Conservation (phyloP, 2,113 vertebrate genomes). For the Petrocephalus microphthalmus region DNA sequence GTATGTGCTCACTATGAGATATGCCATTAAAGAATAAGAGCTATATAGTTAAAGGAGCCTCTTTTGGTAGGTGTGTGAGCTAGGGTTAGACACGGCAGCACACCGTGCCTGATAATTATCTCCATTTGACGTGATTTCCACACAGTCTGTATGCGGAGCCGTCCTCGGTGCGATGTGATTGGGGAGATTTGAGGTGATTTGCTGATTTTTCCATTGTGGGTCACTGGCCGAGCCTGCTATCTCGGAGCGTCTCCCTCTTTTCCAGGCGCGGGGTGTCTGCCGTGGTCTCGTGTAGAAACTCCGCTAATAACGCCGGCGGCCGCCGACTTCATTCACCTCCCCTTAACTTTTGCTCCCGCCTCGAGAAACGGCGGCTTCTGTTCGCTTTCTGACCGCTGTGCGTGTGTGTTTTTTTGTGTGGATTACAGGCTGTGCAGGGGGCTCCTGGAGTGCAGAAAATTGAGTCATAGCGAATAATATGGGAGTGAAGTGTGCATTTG, state of each 20-base stretch:
- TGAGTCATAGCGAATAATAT: slow-evolving; percentile 55
- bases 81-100: background rate
- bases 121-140: background rate
- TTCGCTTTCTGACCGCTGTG: slow-evolving; percentile 16
- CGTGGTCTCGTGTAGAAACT: slow-evolving; percentile 35
- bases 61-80: background rate
- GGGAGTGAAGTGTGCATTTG: slow-evolving; percentile 67
- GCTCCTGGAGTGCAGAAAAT: slow-evolving; percentile 44
- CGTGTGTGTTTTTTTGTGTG: background rate
- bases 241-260: slow-evolving; percentile 42
- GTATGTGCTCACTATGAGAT: background rate
- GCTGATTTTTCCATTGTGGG: slow-evolving; percentile 38
- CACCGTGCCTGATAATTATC: background rate
- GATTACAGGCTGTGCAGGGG: slow-evolving; percentile 21
- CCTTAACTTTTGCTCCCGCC: background rate
- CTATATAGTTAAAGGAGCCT: background rate
- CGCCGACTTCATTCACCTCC: background rate
- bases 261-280: slow-evolving; percentile 28
- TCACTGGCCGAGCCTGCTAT: slow-evolving; percentile 49
- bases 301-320: background rate
- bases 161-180: background rate
- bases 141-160: background rate
- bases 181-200: slow-evolving; percentile 22
- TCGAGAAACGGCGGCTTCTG: background rate
- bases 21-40: background rate